phyloP scores from a whole-genome alignment of 2,888 invertebrate genomes.

The Hanleya hanleyi region DNA sequence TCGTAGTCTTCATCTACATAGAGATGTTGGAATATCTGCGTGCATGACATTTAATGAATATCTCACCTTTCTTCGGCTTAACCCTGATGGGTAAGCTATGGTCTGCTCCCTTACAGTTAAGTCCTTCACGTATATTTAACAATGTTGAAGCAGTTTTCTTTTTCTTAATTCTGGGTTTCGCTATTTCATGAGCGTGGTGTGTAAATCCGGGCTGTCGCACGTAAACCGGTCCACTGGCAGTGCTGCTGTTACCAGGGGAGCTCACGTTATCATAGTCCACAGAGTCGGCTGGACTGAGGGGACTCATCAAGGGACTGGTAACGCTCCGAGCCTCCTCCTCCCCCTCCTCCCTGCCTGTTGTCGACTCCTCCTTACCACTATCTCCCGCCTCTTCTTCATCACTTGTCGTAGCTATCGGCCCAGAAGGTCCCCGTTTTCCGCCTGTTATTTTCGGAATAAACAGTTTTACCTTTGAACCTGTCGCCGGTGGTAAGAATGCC shows the following conservation, averaged over 20 bases:
- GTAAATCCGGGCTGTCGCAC: constrained; percentile 68
- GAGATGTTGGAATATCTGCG: no score
- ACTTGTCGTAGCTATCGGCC: constrained; percentile 51
- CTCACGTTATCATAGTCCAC: constrained; percentile 64
- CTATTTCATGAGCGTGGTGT: constrained; percentile 69
- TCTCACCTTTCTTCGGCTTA: constrained; percentile 63
- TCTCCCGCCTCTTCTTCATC: constrained; percentile 50
- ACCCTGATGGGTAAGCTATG: constrained; percentile 54
- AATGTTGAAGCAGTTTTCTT: constrained; percentile 54
- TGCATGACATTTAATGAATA: no score
- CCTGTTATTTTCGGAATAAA: constrained; percentile 45
- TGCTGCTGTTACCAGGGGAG: constrained; percentile 66
- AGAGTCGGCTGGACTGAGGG: background rate
- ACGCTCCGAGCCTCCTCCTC: background rate
- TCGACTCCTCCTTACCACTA: background rate
- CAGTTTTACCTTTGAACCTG: background rate
- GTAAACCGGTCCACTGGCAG: constrained; percentile 70
- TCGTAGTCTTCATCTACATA: no score
- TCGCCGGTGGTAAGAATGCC: background rate
- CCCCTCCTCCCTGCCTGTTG: background rate
- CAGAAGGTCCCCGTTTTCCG: constrained; percentile 58
- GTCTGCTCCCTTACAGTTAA: constrained; percentile 62
- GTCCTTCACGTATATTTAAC: constrained; percentile 50
- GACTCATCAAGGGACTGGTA: background rate
- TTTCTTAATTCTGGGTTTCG: constrained; percentile 55